Evolutionary conservation across 2,113 vertebrate genomes (phyloP).

Genomic region (Alethe diademata): DNA sequence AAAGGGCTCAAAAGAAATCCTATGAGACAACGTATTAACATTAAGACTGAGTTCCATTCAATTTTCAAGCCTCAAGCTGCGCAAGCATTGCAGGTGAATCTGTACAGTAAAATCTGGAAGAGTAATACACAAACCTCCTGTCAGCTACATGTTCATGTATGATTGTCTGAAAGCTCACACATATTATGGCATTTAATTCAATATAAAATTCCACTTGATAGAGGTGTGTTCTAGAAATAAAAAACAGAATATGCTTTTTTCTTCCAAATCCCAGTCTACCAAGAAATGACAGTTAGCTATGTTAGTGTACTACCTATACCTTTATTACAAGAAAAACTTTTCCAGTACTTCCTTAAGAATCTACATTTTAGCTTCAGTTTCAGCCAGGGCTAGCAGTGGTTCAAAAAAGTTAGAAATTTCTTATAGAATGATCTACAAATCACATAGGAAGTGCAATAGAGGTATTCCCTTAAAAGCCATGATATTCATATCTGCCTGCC

Average conservation of each 20-base stretch:
- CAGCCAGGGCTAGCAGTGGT: background rate
- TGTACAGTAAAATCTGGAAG: background rate
- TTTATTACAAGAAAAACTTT: background rate
- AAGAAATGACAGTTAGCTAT: background rate
- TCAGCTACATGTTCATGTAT: background rate
- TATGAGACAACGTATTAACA: background rate
- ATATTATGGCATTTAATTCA: background rate
- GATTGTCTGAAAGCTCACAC: background rate
- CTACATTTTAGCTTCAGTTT: background rate
- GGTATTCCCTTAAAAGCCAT: background rate
- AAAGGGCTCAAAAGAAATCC: background rate
- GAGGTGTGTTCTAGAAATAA: background rate
- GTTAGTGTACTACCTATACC: background rate
- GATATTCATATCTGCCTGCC: background rate
- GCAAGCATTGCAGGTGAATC: background rate
- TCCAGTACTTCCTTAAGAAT: background rate
- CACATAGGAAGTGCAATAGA: accelerated
- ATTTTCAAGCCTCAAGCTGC: background rate
- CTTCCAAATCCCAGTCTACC: background rate
- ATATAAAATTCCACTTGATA: background rate
- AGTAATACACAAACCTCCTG: background rate
- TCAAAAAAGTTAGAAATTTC: background rate
- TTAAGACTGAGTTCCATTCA: background rate
- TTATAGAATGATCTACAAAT: background rate
- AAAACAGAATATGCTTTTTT: accelerated